Percentiles rank a stretch among this genome's conserved stretches.
These are phyloP conservation scores for Hemaris fuciformis DNA, from an alignment of 2,888 invertebrate species.

Conservation along the genomic window DNA sequence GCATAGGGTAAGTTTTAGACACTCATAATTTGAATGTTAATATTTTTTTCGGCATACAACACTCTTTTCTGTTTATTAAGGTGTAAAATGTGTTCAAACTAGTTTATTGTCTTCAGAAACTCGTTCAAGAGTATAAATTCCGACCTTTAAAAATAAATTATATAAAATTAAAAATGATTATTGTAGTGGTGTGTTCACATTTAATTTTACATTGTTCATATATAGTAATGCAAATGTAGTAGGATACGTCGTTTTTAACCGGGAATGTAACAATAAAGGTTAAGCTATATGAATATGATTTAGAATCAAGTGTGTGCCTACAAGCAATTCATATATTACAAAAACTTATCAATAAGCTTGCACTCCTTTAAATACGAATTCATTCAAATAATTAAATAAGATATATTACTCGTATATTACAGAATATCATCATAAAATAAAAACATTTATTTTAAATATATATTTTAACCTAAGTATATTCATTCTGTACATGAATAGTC, in stretches of 20 bases:
- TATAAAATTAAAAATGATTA: not conserved
- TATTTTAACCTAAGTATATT: constrained; percentile 31
- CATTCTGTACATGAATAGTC: constrained; percentile 11
- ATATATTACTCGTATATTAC: constrained; percentile 70
- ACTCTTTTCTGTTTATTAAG: not conserved
- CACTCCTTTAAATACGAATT: constrained; percentile 60
- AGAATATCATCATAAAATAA: constrained; percentile 60
- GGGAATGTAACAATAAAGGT: constrained; percentile 42
- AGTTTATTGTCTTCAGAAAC: not conserved
- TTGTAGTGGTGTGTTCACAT: not conserved
- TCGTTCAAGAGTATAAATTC: not conserved
- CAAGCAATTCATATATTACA: constrained; percentile 57
- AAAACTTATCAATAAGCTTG: constrained; percentile 48
- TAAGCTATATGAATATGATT: constrained; percentile 9
- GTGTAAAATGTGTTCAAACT: not conserved
- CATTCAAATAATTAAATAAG: constrained; percentile 68
- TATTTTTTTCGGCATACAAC: not conserved
- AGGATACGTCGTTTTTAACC: constrained; percentile 14
- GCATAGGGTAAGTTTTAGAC: not conserved
- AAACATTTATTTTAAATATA: constrained; percentile 65
- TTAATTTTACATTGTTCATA: constrained; percentile 16
- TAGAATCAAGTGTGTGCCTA: constrained; percentile 43
- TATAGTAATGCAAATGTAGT: constrained; percentile 18
- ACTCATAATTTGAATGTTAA: not conserved
- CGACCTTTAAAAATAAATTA: not conserved